These are phyloP conservation scores for Pseudococcus jackbeardsleyi DNA, from an alignment of 2,888 invertebrate species.

Conservation along the genomic window DNA sequence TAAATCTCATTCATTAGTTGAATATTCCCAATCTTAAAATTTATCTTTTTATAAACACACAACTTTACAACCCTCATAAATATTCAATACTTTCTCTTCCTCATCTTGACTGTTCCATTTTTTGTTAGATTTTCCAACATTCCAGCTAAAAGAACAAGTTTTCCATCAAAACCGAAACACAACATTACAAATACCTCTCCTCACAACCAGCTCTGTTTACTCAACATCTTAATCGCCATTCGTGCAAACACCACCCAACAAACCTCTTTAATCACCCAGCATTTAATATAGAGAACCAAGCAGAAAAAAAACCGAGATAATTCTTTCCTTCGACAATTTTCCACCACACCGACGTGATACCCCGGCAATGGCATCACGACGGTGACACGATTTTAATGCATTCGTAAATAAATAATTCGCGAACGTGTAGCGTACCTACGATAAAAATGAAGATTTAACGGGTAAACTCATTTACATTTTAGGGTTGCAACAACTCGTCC, in stretches of 20 bases:
- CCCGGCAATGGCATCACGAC: too few relatives aligned
- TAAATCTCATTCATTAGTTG: too few relatives aligned
- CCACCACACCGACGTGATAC: too few relatives aligned
- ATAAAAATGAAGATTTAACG: conserved; percentile 19
- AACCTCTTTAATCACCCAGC: not conserved
- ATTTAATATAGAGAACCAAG: not conserved
- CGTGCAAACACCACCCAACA: not conserved
- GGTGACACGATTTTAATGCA: not conserved
- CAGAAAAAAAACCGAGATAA: not conserved
- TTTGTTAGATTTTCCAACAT: not conserved
- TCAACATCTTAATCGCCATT: not conserved
- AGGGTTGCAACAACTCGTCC: not conserved
- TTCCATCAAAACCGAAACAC: not conserved
- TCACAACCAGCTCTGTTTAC: not conserved
- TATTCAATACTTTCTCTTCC: not conserved
- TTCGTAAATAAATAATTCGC: conserved; percentile 8
- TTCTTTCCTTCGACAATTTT: not conserved
- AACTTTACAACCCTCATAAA: not conserved
- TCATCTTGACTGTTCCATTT: not conserved
- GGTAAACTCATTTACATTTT: conserved; percentile 28
- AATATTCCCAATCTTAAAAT: too few relatives aligned
- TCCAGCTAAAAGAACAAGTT: too few relatives aligned
- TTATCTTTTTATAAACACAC: not conserved
- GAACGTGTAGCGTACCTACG: not conserved
- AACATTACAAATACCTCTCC: not conserved